phyloP scores from a whole-genome alignment of 2,113 vertebrate genomes.

The Bos taurus region DNA sequence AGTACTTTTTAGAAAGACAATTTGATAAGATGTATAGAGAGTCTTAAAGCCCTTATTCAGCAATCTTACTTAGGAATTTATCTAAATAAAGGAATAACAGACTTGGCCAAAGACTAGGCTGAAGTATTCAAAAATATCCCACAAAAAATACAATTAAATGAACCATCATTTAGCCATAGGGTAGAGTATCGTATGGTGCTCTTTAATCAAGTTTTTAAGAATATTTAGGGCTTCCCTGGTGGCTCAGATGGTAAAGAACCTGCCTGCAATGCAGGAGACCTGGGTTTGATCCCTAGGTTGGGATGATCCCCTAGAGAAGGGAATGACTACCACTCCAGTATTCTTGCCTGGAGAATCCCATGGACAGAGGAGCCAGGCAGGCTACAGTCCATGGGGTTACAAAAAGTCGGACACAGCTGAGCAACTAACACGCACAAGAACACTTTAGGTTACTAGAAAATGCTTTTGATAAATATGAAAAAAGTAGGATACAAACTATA shows the following conservation, averaged over 20 bases:
- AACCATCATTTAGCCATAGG: not conserved
- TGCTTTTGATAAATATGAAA: not conserved
- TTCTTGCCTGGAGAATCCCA: not conserved
- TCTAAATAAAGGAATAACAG: not conserved
- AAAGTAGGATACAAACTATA: conserved; percentile 3
- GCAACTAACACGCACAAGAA: not conserved
- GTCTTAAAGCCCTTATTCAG: not conserved
- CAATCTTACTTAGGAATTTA: conserved; percentile 5
- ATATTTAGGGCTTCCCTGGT: not conserved
- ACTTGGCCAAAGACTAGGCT: not conserved
- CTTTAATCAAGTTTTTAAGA: conserved; percentile 29
- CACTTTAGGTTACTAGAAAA: not conserved
- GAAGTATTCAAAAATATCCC: conserved; percentile 23
- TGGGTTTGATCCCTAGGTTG: not conserved
- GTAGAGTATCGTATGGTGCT: not conserved
- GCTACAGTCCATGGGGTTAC: not conserved
- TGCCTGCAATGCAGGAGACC: not conserved
- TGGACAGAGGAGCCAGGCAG: not conserved
- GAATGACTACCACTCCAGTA: not conserved
- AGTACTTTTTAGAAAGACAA: not conserved
- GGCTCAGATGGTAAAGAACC: not conserved
- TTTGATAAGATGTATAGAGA: not conserved
- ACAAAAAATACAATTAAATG: conserved; percentile 26
- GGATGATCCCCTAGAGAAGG: not conserved
- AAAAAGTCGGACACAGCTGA: not conserved